Evolutionary conservation across 2,797 vertebrate genomes (phyloP).

Genomic region (Mormyrops attenuatus): DNA sequence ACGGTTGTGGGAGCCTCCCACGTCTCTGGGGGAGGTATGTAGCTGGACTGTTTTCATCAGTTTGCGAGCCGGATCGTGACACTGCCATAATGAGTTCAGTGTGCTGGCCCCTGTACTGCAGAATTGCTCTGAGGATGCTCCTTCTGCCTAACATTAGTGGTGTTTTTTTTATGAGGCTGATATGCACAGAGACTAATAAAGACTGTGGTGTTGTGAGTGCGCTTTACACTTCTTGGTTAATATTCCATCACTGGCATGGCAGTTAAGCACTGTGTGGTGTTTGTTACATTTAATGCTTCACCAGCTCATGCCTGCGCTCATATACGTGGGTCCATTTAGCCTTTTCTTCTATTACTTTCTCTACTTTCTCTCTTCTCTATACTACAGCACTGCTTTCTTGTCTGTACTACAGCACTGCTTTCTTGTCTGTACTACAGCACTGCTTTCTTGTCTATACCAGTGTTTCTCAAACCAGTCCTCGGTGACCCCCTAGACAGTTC

Average conservation of each 20-base stretch:
- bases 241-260: neutral
- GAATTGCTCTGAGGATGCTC: neutral
- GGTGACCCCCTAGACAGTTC: neutral
- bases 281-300: neutral
- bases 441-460: neutral
- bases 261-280: neutral
- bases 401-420: neutral
- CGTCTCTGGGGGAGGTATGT: neutral
- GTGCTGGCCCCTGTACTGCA: neutral
- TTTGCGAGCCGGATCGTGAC: neutral
- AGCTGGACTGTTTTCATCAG: neutral
- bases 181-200: neutral
- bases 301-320: neutral
- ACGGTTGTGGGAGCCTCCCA: neutral
- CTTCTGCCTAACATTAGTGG: neutral
- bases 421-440: neutral
- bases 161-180: neutral
- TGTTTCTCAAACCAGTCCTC: neutral
- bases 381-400: neutral
- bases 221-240: neutral
- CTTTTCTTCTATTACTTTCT: neutral
- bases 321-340: neutral
- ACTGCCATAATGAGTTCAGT: neutral
- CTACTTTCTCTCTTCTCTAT: neutral
- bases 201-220: neutral